These are phyloP conservation scores for Lophotis ruficrista DNA, from an alignment of 2,113 vertebrate species.

Conservation along the genomic window DNA sequence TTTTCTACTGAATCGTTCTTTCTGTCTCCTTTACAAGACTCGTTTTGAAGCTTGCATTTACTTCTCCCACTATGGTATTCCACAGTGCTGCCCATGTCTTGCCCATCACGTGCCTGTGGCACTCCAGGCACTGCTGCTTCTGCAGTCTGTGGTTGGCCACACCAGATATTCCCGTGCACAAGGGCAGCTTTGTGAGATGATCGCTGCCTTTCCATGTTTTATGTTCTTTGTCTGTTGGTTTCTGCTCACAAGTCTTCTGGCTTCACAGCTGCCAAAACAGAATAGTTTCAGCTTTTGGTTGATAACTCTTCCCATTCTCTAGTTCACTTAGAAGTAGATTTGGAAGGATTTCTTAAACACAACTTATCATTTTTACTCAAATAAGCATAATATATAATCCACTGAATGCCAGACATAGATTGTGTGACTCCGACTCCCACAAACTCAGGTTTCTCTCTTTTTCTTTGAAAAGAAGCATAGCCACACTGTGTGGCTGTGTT, in stretches of 20 bases:
- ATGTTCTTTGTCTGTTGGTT: background rate
- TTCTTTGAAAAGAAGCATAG: background rate
- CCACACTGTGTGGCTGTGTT: background rate
- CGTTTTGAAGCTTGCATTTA: background rate
- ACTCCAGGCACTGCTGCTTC: background rate
- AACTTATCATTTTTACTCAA: background rate
- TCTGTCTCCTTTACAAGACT: background rate
- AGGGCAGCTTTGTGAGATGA: background rate
- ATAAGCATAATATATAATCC: background rate
- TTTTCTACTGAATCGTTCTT: background rate
- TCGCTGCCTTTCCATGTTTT: background rate
- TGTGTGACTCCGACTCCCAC: background rate
- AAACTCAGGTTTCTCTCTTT: background rate
- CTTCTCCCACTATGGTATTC: background rate
- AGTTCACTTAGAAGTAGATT: background rate
- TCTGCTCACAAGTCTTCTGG: background rate
- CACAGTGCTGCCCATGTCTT: background rate
- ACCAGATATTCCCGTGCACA: background rate
- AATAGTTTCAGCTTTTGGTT: background rate
- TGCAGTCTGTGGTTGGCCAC: fast-evolving
- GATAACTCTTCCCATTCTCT: background rate
- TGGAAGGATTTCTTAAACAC: background rate
- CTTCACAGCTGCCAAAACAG: background rate
- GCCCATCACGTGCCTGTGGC: fast-evolving
- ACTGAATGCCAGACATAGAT: background rate